Evolutionary conservation across 2,888 invertebrate genomes (phyloP), one percentile per base, ranked within the genome.

Genomic region (Apamea sordens): DNA sequence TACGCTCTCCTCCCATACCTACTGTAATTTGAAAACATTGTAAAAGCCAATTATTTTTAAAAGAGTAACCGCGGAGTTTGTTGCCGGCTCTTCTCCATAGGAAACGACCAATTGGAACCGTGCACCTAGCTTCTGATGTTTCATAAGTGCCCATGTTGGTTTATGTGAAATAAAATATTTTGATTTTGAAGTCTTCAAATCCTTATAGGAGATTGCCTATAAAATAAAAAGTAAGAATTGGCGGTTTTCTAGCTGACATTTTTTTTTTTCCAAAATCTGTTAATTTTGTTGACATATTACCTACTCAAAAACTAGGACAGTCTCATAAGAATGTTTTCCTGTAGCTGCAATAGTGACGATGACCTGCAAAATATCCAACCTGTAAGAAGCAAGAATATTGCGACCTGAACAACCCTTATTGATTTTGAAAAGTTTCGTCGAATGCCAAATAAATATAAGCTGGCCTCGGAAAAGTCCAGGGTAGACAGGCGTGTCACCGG

Each of bases 391-490:
- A 28, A 73, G 28, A 67, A 80, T 61, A 68, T 71, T 21, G 47
- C 59, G 36, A 71, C 47, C 18, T 70, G 15, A n/a, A 36, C 47
- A 15, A 47, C 65, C 59, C 28, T 72, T 82, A 82, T 84, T 67
- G 85, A 80, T 80, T 79, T 79, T 59, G 64, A 77, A 59, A 78
- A 79, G 15, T 81, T 32, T 56, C 84, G 21, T 71, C 80, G 15
- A 70, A 79, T 53, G 53, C 71, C 85, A 81, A 80, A 84, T 81
- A 81, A 80, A 84, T 81, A 67, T 70, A 36, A 50, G 28, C 24
- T 70, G n/a, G 15, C 28, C 28, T 70, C 65, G 41, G 41, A 59
- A 64, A 77, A 64, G 36, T 68, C 63, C 1, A 18, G 50, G 44
- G 50, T 44, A 53, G 32, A n/a, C 11, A n/a, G 53, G 24, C 4